Base-by-base conservation (phyloP, 2,113 vertebrate genomes). In the Agapornis roseicollis region DNA sequence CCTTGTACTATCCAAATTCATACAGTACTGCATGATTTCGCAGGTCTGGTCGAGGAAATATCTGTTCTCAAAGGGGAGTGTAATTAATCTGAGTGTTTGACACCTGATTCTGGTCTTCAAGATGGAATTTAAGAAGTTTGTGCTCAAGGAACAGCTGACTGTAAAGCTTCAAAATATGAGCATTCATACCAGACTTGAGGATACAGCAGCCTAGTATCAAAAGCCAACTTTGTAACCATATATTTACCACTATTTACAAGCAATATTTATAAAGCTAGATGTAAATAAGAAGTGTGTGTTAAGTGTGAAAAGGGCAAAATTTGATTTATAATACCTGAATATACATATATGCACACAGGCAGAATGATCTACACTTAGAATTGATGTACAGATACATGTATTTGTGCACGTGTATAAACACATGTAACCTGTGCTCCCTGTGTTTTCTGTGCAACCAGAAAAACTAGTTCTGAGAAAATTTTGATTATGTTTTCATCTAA, bases 1-100 rank as follows among this genome's bases (percentile, higher is more conserved):
- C 14, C 20, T 55, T 74, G 47, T 19, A 70, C 55, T 83, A 83
- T 24, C 17, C 2, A 8, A 83, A 52, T 53, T 73, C 74, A 72
- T 3, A 3, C 18, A 41, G 28, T 44, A 50, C 15, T 58, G 37
- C 24, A 49, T 3, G 18, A 89, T 44, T 92, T 93, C 94, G n/a
- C 35, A 85, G 50, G 28, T 55, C 47, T 85, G 6, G 14, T 35
- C 49, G 39, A 94, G 55, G 29, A 94, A 95, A 55, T 50, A 91
- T 4, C 52, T 77, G 41, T 52, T 94, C 58, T 93, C 46, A n/a
- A 88, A 89, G 44, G 15, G 88, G 23, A 92, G 17, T 61, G 79
- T 58, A 85, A 73, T 85, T 60, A 87, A 33, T 76, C 41, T 44
- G n/a, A 88, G 50, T 66, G 31, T 72, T 77, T 93, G 58, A 90